phyloP scores from a whole-genome alignment of 2,888 invertebrate genomes.

The Parnassius mnemosyne region DNA sequence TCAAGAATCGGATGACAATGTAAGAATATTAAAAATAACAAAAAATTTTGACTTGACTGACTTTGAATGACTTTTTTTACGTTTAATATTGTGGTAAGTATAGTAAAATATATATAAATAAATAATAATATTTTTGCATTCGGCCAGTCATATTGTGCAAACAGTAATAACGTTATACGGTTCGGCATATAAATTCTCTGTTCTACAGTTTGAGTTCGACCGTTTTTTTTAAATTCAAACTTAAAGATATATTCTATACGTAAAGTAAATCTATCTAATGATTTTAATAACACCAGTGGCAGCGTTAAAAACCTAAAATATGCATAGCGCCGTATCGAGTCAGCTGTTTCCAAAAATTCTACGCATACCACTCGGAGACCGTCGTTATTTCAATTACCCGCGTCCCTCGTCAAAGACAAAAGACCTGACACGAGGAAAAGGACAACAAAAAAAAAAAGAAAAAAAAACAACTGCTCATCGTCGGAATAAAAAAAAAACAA shows the following conservation, averaged over 20 bases:
- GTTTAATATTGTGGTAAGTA: no score
- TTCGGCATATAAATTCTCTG: no score
- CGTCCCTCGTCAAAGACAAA: slow-evolving; percentile 79
- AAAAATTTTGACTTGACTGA: no score
- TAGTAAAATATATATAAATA: no score
- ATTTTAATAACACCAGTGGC: slow-evolving; percentile 17
- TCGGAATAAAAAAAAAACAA: slow-evolving; percentile 60
- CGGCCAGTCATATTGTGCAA: no score
- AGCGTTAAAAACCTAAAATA: slow-evolving; percentile 26
- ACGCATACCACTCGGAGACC: slow-evolving; percentile 67
- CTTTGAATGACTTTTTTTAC: no score
- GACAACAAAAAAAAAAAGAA: slow-evolving; percentile 42
- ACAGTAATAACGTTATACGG: no score
- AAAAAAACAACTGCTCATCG: slow-evolving; percentile 50
- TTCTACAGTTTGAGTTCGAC: no score
- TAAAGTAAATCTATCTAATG: slow-evolving; percentile 24
- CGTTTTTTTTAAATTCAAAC: no score
- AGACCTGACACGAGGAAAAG: slow-evolving; percentile 66
- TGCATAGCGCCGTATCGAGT: slow-evolving; percentile 37
- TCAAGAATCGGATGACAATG: no score
- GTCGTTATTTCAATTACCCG: slow-evolving; percentile 78
- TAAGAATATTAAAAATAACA: no score
- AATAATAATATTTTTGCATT: no score
- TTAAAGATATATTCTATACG: background rate
- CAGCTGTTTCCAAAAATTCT: slow-evolving; percentile 76